Percentiles rank a stretch among this genome's conserved stretches.
phyloP scores from a whole-genome alignment of 2,888 invertebrate species.

The Acrocyrtus sp. region DNA sequence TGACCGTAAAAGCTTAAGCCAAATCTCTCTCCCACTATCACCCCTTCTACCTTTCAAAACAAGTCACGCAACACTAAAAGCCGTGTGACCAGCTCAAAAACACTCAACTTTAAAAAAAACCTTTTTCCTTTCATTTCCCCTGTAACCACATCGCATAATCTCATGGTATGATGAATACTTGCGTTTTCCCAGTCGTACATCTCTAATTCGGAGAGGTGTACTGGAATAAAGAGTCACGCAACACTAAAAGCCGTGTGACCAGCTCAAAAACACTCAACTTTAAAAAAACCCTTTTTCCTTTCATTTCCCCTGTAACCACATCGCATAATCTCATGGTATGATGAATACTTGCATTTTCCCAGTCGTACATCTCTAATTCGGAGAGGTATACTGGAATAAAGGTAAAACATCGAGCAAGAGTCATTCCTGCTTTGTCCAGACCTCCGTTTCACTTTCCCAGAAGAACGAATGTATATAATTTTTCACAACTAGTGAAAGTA shows the following conservation, averaged over 20 bases:
- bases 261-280: slow-evolving; percentile 23
- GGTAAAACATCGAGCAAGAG: too few species aligned
- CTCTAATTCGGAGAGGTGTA: background rate
- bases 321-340: background rate
- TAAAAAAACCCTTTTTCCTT: slow-evolving; percentile 21
- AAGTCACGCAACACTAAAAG: slow-evolving; percentile 44
- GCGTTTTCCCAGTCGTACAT: background rate
- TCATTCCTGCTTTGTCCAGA: too few species aligned
- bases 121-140: slow-evolving; percentile 10
- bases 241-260: slow-evolving; percentile 41
- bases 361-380: background rate
- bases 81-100: slow-evolving; percentile 37
- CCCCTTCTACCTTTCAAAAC: too few species aligned
- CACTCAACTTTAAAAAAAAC: slow-evolving; percentile 10
- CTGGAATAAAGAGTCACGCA: slow-evolving; percentile 30
- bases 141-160: background rate
- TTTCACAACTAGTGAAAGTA: slow-evolving; percentile 11
- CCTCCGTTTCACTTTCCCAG: too few species aligned
- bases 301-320: background rate
- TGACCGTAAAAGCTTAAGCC: too few species aligned
- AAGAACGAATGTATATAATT: too few species aligned
- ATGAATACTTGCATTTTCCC: background rate
- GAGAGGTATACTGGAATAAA: background rate
- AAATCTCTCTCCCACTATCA: background rate
- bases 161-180: background rate